Conservation (phyloP, 2,888 invertebrate species). For the Scaptomyza polygonia region DNA sequence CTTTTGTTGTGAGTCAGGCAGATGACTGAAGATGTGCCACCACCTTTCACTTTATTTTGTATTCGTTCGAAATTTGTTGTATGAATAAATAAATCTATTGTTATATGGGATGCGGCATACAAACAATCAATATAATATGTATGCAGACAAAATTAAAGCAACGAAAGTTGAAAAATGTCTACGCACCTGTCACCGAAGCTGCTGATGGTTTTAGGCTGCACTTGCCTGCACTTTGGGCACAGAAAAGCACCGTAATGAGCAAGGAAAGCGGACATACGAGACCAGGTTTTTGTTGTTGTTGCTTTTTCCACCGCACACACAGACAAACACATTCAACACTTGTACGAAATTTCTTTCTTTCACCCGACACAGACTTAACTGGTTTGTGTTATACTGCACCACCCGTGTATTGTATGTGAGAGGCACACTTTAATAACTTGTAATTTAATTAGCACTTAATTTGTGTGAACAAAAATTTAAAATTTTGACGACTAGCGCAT, state of each 20-base stretch:
- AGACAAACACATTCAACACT: slow-evolving; percentile 24
- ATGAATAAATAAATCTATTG: slow-evolving; percentile 63
- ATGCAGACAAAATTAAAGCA: slow-evolving; percentile 50
- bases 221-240: slow-evolving; percentile 59
- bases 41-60: slow-evolving; percentile 75
- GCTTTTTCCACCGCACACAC: slow-evolving; percentile 44
- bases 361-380: slow-evolving; percentile 65
- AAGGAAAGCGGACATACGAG: slow-evolving; percentile 80
- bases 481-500: slow-evolving; percentile 31
- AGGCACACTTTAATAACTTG: slow-evolving; percentile 17
- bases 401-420: slow-evolving; percentile 22
- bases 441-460: slow-evolving; percentile 48
- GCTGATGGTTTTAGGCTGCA: slow-evolving; percentile 50
- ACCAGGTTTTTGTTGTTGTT: slow-evolving; percentile 55
- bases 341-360: slow-evolving; percentile 74
- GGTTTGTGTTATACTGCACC: slow-evolving; percentile 57
- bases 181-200: slow-evolving; percentile 64
- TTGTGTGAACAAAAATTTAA: slow-evolving; percentile 19
- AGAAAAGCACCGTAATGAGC: slow-evolving; percentile 71
- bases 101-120: slow-evolving; percentile 47
- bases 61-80: slow-evolving; percentile 47
- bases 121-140: slow-evolving; percentile 52
- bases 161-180: slow-evolving; percentile 67
- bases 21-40: slow-evolving; percentile 65
- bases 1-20: slow-evolving; percentile 42